phyloP scores from a whole-genome alignment of 2,113 vertebrate genomes.

The Zapus hudsonius region DNA sequence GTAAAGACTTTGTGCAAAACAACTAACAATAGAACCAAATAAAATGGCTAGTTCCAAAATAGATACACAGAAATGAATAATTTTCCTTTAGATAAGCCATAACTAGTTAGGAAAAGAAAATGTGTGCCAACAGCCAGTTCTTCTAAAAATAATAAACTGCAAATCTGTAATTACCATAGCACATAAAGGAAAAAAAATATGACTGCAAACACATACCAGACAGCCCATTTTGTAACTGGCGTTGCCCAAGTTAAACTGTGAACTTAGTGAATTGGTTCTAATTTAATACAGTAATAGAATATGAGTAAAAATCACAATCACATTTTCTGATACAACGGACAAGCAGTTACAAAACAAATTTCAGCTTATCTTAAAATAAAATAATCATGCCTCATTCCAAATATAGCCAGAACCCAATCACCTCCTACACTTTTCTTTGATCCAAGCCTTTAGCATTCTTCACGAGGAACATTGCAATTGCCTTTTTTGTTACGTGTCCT shows the following conservation, averaged over 20 bases:
- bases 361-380: not conserved
- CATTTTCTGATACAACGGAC: not conserved
- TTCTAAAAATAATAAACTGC: not conserved
- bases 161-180: not conserved
- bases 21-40: not conserved
- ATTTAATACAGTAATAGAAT: not conserved
- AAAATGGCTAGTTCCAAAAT: not conserved
- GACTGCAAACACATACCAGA: not conserved
- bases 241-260: not conserved
- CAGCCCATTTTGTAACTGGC: not conserved
- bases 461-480: not conserved
- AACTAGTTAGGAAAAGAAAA: not conserved
- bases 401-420: not conserved
- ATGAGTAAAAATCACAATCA: not conserved
- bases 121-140: not conserved
- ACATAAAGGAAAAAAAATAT: not conserved
- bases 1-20: constrained; percentile 15
- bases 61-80: not conserved
- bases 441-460: not conserved
- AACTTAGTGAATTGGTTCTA: not conserved
- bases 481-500: too few relatives aligned
- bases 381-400: not conserved
- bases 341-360: not conserved
- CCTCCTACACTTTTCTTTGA: not conserved
- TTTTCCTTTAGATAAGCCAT: not conserved